These are phyloP conservation scores for Micrastur ruficollis DNA, from an alignment of 2,797 vertebrate species.

Conservation along the genomic window DNA sequence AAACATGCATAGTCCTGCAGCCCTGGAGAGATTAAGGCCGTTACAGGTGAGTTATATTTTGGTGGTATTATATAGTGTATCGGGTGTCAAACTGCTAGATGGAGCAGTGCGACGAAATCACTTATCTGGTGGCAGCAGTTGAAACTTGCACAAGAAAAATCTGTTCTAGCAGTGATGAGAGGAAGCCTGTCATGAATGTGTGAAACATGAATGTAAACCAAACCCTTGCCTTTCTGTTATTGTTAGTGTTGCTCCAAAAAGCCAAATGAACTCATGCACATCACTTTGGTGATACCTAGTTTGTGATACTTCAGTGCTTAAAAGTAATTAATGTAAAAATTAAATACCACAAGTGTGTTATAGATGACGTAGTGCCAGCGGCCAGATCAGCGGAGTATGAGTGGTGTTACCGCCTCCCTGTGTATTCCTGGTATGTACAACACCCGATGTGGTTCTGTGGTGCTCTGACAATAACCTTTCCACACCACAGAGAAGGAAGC, in stretches of 20 bases:
- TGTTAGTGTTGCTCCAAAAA: background rate
- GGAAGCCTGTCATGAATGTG: background rate
- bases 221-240: background rate
- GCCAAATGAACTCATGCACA: background rate
- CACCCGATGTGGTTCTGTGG: accelerated
- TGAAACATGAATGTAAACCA: background rate
- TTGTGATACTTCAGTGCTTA: background rate
- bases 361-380: background rate
- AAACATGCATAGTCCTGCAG: background rate
- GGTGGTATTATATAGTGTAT: background rate
- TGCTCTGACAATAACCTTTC: background rate
- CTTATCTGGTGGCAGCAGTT: background rate
- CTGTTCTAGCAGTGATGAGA: background rate
- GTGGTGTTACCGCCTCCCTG: background rate
- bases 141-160: background rate
- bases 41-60: background rate
- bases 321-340: background rate
- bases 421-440: background rate
- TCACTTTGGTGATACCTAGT: background rate
- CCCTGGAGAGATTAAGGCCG: background rate
- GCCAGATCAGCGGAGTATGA: background rate
- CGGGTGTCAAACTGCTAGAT: background rate
- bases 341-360: background rate
- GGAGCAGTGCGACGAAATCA: background rate
- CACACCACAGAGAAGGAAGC: background rate